Evolutionary conservation across 2,888 invertebrate genomes (phyloP).

Genomic region (Drosophila rubida): DNA sequence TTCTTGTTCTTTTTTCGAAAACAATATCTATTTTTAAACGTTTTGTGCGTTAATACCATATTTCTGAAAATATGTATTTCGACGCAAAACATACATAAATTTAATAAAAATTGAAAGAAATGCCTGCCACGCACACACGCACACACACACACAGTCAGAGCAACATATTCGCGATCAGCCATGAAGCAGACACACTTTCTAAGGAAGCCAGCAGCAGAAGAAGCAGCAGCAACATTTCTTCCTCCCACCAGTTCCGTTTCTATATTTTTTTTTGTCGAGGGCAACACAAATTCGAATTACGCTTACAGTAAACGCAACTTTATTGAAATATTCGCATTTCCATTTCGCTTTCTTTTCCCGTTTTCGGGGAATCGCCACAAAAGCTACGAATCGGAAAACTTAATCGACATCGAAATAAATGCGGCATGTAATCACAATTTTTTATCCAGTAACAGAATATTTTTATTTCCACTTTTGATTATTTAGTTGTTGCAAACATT

Average conservation of each 20-base stretch:
- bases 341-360: neutral
- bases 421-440: neutral
- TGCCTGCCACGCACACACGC: slow-evolving; percentile 18
- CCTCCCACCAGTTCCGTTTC: slow-evolving; percentile 8
- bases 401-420: neutral
- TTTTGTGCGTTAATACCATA: slow-evolving; percentile 81
- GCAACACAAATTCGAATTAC: slow-evolving; percentile 3
- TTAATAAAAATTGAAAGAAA: slow-evolving; percentile 68
- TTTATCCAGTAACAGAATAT: neutral
- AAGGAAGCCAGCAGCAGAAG: slow-evolving; percentile 16
- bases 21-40: slow-evolving; percentile 72
- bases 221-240: neutral
- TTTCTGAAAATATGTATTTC: slow-evolving; percentile 69
- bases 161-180: neutral
- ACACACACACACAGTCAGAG: slow-evolving; percentile 4
- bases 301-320: slow-evolving; percentile 16
- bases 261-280: neutral
- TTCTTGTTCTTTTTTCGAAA: slow-evolving; percentile 65
- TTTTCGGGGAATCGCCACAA: neutral
- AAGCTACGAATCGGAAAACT: neutral
- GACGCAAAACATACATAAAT: slow-evolving; percentile 62
- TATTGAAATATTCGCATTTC: slow-evolving; percentile 7
- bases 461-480: neutral
- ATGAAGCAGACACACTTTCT: slow-evolving; percentile 20
- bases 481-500: neutral